Evolutionary conservation across 2,113 vertebrate genomes (phyloP).

Genomic region (Malurus cyaneus): DNA sequence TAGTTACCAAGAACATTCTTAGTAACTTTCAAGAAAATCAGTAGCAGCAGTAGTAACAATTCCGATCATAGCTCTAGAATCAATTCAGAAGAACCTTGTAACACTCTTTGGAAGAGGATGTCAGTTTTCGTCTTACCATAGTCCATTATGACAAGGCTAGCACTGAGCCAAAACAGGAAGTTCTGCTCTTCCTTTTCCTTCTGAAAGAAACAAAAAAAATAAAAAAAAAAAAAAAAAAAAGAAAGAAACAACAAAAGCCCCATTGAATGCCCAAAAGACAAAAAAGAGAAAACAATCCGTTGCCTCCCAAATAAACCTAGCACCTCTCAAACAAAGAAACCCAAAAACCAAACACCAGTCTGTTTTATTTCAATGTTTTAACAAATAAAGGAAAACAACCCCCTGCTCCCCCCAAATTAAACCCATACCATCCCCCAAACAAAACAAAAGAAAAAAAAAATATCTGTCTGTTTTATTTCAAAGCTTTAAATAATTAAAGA

Average conservation of each 20-base stretch:
- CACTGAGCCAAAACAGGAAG: background rate
- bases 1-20: background rate
- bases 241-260: background rate
- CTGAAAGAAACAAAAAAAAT: background rate
- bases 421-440: fast-evolving
- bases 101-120: background rate
- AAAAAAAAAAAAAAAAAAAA: fast-evolving
- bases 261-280: background rate
- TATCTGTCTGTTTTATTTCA: background rate
- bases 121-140: background rate
- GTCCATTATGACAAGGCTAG: too few species aligned
- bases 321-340: fast-evolving
- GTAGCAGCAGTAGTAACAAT: background rate
- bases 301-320: background rate
- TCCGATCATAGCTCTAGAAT: background rate
- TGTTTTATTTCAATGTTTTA: background rate
- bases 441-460: background rate
- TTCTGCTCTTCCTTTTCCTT: background rate
- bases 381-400: background rate
- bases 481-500: background rate
- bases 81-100: background rate
- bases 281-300: background rate
- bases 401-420: background rate
- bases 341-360: background rate
- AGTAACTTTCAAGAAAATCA: background rate